Conservation (phyloP, 2,888 invertebrate genomes). For the Pachycephus smyrnensis region DNA sequence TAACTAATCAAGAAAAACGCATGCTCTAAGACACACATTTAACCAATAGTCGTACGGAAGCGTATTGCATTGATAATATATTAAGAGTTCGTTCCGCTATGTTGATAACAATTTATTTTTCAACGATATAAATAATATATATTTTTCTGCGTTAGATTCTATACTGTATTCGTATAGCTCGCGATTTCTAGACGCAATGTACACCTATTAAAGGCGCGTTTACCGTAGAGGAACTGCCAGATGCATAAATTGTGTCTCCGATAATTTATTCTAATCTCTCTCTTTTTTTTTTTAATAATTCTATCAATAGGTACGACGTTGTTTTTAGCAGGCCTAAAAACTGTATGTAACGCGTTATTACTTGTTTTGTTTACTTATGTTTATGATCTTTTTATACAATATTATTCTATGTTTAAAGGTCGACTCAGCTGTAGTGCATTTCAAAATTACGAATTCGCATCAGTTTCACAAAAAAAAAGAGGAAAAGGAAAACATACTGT, state of each 20-base stretch:
- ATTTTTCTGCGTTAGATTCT: slow-evolving; percentile 44
- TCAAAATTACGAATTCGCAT: neutral
- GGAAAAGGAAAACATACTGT: neutral
- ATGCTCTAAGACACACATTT: slow-evolving; percentile 27
- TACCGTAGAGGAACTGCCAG: slow-evolving; percentile 15
- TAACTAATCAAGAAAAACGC: slow-evolving; percentile 20
- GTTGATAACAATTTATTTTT: slow-evolving; percentile 44
- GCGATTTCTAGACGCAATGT: neutral
- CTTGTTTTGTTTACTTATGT: neutral
- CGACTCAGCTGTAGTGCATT: neutral
- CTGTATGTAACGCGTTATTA: slow-evolving; percentile 21
- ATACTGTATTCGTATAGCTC: slow-evolving; percentile 16
- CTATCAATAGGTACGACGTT: slow-evolving; percentile 15
- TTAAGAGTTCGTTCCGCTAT: slow-evolving; percentile 35
- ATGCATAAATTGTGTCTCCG: neutral
- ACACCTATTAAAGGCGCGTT: slow-evolving; percentile 1
- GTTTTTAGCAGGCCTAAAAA: slow-evolving; percentile 62
- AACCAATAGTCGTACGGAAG: slow-evolving; percentile 30
- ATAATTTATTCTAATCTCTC: neutral
- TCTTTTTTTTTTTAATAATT: neutral
- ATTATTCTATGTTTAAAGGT: neutral
- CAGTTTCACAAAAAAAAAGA: neutral
- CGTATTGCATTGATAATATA: slow-evolving; percentile 24
- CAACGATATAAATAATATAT: slow-evolving; percentile 36
- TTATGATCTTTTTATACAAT: neutral